Evolutionary conservation across 2,888 invertebrate species (phyloP), one percentile per base, ranked within the genome.

Genomic region (Darwinula stevensoni): DNA sequence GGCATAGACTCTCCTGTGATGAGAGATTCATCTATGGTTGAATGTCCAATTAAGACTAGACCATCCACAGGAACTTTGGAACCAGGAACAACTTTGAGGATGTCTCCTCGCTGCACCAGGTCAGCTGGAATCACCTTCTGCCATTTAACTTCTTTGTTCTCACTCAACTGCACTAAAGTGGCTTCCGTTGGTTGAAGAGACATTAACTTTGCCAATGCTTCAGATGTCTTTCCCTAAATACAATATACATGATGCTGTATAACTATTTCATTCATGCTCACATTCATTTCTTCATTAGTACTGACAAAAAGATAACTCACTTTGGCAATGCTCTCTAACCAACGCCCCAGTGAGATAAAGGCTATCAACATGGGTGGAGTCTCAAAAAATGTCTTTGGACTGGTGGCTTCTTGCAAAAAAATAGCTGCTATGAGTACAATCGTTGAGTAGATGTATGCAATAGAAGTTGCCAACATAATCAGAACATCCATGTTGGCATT

Each of bases 1-100:
- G 94, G 91, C 86, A 97, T 84, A 3, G 82, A 78, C 48, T 97
- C 94, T 0, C 94, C 94, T 0, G 91, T 94, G 37, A 94, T 91
- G 5, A 94, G 61, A 4, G 86, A 82, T 50, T 94, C 91, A 49
- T 94, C 91, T 46, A 86, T 91, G 22, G 74, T 73, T 3, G 82
- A 84, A 43, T 69, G 67, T 0, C 94, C 94, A 33, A 65, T 61
- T n/a, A 64, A 49, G 1, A 94, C 86, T 45, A 71, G 67, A 0
- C 86, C 94, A 52, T 97, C 97, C 1, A 91, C 91, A 0, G 97
- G 88, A 5, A 97, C 75, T 52, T 94, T 94, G 2, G 78, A 74
- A 1, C 91, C 94, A 0, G 86, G 88, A 1, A 88, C 65, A 2
- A 91, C 73, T 59, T 74, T 86, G 2, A 91, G 54, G 14, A 70